These are phyloP conservation scores for Dendrolimus houi DNA, from an alignment of 2,888 invertebrate species.

Conservation along the genomic window DNA sequence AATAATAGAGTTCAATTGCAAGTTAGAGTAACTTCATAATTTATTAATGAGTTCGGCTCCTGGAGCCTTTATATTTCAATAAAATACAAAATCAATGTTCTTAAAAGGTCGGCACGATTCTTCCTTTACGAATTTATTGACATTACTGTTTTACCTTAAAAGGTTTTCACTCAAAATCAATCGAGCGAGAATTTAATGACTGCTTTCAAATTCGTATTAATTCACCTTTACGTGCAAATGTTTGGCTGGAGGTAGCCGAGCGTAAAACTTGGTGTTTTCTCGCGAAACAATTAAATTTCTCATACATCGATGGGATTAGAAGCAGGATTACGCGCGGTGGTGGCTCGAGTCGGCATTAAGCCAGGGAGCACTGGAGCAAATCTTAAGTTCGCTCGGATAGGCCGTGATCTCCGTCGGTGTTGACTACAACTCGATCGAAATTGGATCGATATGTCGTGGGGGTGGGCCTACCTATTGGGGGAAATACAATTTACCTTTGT, in stretches of 20 bases:
- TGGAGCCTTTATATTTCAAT: constrained; percentile 11
- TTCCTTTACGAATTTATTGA: constrained; percentile 42
- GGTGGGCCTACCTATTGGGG: constrained; percentile 58
- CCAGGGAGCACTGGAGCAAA: constrained; percentile 41
- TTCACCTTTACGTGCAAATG: constrained; percentile 49
- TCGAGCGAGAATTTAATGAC: constrained; percentile 70
- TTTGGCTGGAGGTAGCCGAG: constrained; percentile 41
- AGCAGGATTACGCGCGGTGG: constrained; percentile 37
- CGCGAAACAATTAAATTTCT: constrained; percentile 69
- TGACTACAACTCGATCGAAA: constrained; percentile 42
- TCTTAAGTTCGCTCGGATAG: constrained; percentile 59
- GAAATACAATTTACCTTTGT: constrained; percentile 77
- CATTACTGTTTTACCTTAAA: constrained; percentile 59
- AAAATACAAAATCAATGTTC: constrained; percentile 35
- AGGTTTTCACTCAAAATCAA: constrained; percentile 61
- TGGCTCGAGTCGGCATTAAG: constrained; percentile 36
- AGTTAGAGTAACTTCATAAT: constrained; percentile 13
- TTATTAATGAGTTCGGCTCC: constrained; percentile 20
- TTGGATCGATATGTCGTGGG: constrained; percentile 56
- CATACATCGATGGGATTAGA: constrained; percentile 57
- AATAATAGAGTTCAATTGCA: constrained; percentile 10
- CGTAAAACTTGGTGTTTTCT: constrained; percentile 56
- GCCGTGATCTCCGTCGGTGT: constrained; percentile 47
- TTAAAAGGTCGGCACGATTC: constrained; percentile 37
- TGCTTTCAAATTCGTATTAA: constrained; percentile 65